A percentile compares a stretch with the other conserved stretches of the same genome.
Evolutionary conservation across 64 coral and sea anemone species (phyloP).

Genomic region (Astreopora myriophthalma): DNA sequence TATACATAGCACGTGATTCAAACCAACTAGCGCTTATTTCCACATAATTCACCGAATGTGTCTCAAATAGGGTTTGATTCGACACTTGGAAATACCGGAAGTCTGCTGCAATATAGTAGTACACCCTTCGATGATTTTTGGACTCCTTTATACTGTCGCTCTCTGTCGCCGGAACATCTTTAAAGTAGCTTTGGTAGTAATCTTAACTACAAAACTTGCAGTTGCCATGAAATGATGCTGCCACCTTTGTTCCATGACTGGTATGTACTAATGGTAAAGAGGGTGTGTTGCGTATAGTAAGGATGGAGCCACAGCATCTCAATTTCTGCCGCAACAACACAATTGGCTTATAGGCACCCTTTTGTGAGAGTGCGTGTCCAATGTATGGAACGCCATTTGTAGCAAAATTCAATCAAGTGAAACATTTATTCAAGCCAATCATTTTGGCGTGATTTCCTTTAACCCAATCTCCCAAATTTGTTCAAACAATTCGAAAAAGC

Average conservation of each 20-base stretch:
- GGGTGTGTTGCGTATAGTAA: conserved; percentile 9
- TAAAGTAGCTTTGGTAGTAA: neutral
- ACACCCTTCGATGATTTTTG: neutral
- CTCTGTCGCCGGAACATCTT: too few species aligned
- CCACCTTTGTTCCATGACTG: neutral
- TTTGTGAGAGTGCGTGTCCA: too few species aligned
- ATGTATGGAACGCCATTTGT: too few species aligned
- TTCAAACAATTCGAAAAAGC: too few species aligned
- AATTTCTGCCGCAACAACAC: neutral
- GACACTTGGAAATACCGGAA: neutral
- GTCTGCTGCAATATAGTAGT: neutral
- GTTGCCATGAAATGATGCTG: conserved; percentile 3
- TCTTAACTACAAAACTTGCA: neutral
- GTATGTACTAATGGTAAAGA: neutral
- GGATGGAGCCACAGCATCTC: neutral
- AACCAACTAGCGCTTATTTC: neutral
- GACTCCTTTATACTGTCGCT: neutral
- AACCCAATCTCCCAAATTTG: too few species aligned
- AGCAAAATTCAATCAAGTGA: too few species aligned
- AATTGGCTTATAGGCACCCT: neutral
- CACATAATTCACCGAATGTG: neutral
- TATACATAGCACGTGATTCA: neutral
- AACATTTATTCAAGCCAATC: too few species aligned
- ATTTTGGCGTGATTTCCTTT: too few species aligned
- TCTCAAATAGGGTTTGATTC: neutral